Conservation (phyloP, 2,888 invertebrate species). For the Adelognathus sp. region DNA sequence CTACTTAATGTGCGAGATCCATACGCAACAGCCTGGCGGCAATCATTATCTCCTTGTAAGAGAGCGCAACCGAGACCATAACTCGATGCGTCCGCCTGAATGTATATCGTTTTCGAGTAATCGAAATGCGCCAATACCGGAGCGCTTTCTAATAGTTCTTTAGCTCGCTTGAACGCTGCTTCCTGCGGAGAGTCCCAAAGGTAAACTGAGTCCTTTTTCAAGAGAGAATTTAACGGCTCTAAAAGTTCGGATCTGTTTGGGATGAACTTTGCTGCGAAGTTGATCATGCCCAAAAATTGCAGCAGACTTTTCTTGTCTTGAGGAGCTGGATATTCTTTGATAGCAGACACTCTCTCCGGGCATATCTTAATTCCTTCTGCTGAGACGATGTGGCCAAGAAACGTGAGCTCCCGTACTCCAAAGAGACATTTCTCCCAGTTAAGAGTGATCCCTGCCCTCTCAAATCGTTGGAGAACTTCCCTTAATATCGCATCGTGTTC, state of each 20-base stretch:
- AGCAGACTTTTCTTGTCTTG: conserved; percentile 58
- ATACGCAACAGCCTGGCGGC: neutral
- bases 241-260: conserved; percentile 63
- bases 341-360: too few relatives aligned
- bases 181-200: too few relatives aligned
- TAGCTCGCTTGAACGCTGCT: too few relatives aligned
- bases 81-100: neutral
- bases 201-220: too few relatives aligned
- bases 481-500: too few relatives aligned
- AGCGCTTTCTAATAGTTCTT: neutral
- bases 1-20: neutral
- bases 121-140: neutral
- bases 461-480: too few relatives aligned
- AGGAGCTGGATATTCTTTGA: conserved; percentile 59
- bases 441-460: too few relatives aligned
- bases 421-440: too few relatives aligned
- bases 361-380: too few relatives aligned
- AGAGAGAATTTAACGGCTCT: conserved; percentile 59
- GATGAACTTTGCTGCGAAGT: conserved; percentile 62
- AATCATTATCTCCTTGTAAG: neutral
- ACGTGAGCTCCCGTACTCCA: too few relatives aligned
- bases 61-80: neutral
- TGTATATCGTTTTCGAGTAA: neutral
- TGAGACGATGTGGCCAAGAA: too few relatives aligned
- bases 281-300: conserved; percentile 63